These are phyloP conservation scores for Eira barbara DNA, from an alignment of 2,113 vertebrate species.

Conservation along the genomic window DNA sequence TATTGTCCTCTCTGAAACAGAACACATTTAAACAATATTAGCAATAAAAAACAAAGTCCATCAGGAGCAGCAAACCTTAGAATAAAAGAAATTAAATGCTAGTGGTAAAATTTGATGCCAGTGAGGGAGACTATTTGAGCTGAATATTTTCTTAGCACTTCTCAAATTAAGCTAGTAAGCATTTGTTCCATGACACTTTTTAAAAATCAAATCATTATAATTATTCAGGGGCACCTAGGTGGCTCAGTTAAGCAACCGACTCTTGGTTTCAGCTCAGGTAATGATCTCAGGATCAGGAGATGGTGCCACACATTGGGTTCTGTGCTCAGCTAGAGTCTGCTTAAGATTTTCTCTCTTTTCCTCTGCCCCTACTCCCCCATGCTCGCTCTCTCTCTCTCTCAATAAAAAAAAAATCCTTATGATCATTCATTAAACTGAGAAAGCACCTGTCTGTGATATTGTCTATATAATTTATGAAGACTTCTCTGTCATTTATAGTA, in stretches of 20 bases:
- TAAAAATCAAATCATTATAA: not conserved
- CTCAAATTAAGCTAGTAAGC: not conserved
- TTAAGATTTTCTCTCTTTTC: not conserved
- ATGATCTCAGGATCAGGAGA: not conserved
- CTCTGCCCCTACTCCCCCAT: not conserved
- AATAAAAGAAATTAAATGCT: not conserved
- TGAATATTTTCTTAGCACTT: not conserved
- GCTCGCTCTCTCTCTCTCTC: not conserved
- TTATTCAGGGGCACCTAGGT: not conserved
- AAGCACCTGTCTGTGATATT: not conserved
- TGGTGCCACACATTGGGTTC: not conserved
- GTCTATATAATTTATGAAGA: not conserved
- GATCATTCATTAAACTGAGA: constrained; percentile 4
- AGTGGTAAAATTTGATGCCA: not conserved
- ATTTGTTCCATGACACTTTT: not conserved
- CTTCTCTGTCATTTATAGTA: not conserved
- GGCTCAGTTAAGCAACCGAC: not conserved
- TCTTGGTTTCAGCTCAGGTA: not conserved
- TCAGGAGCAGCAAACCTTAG: not conserved
- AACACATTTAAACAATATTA: not conserved
- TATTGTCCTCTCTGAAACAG: not conserved
- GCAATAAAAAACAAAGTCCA: not conserved
- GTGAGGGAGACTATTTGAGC: not conserved
- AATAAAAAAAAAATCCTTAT: not conserved
- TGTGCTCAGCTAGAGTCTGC: not conserved